Conservation (phyloP, 2,888 invertebrate genomes). For the Lathronympha strigana region DNA sequence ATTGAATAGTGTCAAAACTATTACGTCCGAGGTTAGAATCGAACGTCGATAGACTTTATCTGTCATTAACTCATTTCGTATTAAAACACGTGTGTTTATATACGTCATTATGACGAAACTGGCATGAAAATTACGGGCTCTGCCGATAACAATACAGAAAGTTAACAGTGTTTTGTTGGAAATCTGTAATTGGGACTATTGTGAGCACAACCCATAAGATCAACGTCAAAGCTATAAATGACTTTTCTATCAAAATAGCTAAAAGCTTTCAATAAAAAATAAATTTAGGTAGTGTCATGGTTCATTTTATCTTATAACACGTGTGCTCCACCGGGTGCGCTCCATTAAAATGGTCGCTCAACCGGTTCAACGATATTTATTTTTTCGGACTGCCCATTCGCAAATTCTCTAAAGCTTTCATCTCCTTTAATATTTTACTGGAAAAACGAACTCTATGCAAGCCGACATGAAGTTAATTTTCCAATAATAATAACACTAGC, state of each 20-base stretch:
- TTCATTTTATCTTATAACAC: conserved; percentile 28
- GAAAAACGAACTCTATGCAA: conserved; percentile 1
- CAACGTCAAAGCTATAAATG: neutral
- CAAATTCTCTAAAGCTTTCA: conserved; percentile 11
- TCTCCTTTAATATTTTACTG: neutral
- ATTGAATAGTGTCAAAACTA: no score
- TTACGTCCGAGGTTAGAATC: no score
- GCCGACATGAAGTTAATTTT: neutral
- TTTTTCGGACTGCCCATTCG: conserved; percentile 29
- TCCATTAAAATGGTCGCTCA: conserved; percentile 39
- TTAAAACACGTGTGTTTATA: no score
- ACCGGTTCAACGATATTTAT: conserved; percentile 29
- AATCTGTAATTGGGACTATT: no score
- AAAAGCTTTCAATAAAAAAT: conserved; percentile 4
- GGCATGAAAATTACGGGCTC: no score
- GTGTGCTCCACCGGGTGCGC: conserved; percentile 12
- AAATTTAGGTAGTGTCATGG: conserved; percentile 12
- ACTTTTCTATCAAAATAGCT: neutral
- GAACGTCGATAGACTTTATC: no score
- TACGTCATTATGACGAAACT: no score
- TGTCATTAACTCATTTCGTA: no score
- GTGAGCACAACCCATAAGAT: neutral
- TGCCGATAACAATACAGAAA: no score
- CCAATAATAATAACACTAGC: neutral
- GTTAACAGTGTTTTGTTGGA: no score